Base-by-base conservation (phyloP, 2,888 invertebrate species). In the Habrosyne pyritoides region DNA sequence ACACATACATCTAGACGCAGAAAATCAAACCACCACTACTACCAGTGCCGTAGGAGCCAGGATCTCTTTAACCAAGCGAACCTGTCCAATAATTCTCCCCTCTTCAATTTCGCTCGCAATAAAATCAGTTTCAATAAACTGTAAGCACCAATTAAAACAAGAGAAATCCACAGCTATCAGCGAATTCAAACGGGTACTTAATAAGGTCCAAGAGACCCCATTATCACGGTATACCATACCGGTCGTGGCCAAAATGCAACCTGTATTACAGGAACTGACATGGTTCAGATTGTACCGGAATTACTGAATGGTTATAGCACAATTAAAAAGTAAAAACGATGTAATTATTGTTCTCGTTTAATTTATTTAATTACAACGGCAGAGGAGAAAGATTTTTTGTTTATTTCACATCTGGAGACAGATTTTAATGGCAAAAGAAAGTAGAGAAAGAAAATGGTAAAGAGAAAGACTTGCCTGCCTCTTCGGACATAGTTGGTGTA, bases 231-330 rank as follows among this genome's bases (percentile, higher is more conserved):
- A 36, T 5, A 42, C 7, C 14, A 42, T 42, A 14, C 42, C 18
- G 42, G 42, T 42, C 18, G 3, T 42, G 42, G 42, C 42, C 42
- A 42, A 42, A 42, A 42, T n/a, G 8, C 42, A 8, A 42, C 42
- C 42, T 42, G 42, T 42, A 18, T 18, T 8, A n/a, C 24, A 50
- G 21, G 28, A 21, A 28, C 14, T 50, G 50, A 28, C 50, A 18
- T 28, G 28, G 50, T 50, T 50, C 50, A 21, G 21, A 50, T 50
- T 28, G 18, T 50, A n/a, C 18, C 36, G 18, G 42, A 42, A 18
- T n/a, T 6, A 8, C 42, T 18, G 42, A 24, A 36, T 33, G 36
- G 36, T 36, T 36, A 36, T 42, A 7, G 42, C 14, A 42, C 42
- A 42, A 42, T 42, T 42, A 42, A 42, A 42, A 42, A 42, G 42